These are phyloP conservation scores for Habroteleia sp. DNA, from an alignment of 2,888 invertebrate species.

Conservation along the genomic window DNA sequence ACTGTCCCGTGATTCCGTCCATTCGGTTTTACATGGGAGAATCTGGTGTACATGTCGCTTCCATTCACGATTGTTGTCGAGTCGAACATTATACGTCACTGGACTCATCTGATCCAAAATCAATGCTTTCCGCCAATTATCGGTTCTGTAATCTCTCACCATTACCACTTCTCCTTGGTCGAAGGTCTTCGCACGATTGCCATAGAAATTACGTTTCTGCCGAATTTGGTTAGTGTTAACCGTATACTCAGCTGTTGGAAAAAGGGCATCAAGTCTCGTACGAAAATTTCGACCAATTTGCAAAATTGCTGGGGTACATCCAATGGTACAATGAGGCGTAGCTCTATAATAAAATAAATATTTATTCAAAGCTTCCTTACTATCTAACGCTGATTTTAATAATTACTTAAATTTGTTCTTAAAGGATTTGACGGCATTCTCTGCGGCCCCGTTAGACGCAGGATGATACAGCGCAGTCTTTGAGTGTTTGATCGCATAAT, in stretches of 20 bases:
- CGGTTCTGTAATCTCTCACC: slow-evolving; percentile 45
- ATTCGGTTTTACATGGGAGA: slow-evolving; percentile 27
- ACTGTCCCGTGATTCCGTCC: slow-evolving; percentile 3
- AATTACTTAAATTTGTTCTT: slow-evolving; percentile 62
- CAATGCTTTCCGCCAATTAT: slow-evolving; percentile 35
- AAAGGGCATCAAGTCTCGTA: slow-evolving; percentile 46
- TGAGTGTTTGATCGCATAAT: slow-evolving; percentile 41
- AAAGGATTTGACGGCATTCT: slow-evolving; percentile 59
- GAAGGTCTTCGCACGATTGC: slow-evolving; percentile 42
- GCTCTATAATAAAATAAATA: slow-evolving; percentile 62
- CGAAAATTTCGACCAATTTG: slow-evolving; percentile 46
- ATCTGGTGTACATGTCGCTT: slow-evolving; percentile 61
- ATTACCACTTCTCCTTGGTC: slow-evolving; percentile 16
- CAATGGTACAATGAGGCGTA: slow-evolving; percentile 58
- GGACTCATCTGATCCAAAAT: slow-evolving; percentile 39
- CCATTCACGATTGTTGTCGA: slow-evolving; percentile 27
- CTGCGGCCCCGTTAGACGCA: slow-evolving; percentile 49
- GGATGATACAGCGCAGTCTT: slow-evolving; percentile 22
- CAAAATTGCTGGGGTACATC: slow-evolving; percentile 21
- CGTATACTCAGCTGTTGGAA: slow-evolving; percentile 20
- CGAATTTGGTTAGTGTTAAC: slow-evolving; percentile 26
- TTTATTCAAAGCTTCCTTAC: slow-evolving; percentile 48
- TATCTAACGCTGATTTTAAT: slow-evolving; percentile 5
- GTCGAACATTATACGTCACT: slow-evolving; percentile 43
- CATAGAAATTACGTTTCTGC: slow-evolving; percentile 41